These are phyloP conservation scores for Chromoteleia sp. DNA, from an alignment of 2,888 invertebrate genomes.

Conservation along the genomic window DNA sequence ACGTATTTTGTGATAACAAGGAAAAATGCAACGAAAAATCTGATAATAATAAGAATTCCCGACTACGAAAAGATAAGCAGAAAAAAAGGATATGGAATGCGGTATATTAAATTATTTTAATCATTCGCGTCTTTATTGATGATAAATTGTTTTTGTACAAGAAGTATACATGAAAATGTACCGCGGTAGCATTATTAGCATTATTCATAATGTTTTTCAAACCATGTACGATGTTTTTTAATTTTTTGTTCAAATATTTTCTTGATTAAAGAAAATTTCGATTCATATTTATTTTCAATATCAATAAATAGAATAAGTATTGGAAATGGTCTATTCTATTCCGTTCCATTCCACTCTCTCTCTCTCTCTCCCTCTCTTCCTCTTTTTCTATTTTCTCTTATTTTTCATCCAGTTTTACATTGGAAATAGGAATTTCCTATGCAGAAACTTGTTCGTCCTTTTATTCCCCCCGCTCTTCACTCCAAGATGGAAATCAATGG, in stretches of 20 bases:
- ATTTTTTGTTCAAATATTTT: conserved; percentile 7
- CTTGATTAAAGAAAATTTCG: conserved; percentile 10
- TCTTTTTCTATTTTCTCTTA: conserved; percentile 3
- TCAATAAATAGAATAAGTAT: conserved; percentile 26
- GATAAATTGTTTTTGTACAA: conserved; percentile 3
- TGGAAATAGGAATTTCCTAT: conserved; percentile 39
- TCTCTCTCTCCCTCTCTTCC: not conserved
- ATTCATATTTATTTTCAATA: conserved; percentile 18
- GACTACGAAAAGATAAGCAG: conserved; percentile 7
- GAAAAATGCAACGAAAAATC: conserved; percentile 51
- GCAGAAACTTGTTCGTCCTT: conserved; percentile 22
- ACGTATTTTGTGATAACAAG: conserved; percentile 45
- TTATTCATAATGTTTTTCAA: conserved; percentile 1
- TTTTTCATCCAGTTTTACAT: conserved; percentile 26
- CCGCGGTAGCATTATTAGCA: not conserved
- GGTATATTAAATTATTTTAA: conserved; percentile 27
- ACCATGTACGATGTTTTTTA: not conserved
- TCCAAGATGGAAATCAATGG: conserved; percentile 31
- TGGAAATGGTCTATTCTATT: conserved; percentile 12
- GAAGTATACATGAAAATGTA: not conserved
- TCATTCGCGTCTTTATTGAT: not conserved
- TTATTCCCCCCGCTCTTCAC: not conserved
- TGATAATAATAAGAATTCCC: conserved; percentile 37
- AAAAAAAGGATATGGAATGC: conserved; percentile 13
- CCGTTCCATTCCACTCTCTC: too few relatives aligned